Percentiles rank a stretch among this genome's conserved stretches.
phyloP scores from a whole-genome alignment of 2,113 vertebrate species.

The Myiagra hebetior region DNA sequence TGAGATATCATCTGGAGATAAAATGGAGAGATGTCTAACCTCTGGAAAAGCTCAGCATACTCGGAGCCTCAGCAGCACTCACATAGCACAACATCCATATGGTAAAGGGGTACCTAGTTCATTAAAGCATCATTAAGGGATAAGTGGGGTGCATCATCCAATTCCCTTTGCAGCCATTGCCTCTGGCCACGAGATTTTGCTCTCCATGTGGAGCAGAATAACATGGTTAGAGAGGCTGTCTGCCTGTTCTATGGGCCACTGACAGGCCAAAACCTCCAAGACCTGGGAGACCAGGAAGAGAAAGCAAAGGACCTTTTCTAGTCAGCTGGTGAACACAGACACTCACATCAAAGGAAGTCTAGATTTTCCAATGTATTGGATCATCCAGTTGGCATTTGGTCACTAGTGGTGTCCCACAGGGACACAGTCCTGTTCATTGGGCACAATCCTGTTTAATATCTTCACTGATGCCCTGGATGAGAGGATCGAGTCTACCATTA shows the following conservation, averaged over 20 bases:
- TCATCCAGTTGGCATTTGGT: not conserved
- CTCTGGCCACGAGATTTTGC: not conserved
- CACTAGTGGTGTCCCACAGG: not conserved
- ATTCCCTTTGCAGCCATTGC: not conserved
- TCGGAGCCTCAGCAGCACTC: not conserved
- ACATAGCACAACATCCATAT: accelerated
- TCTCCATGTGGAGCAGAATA: accelerated
- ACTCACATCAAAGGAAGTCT: not conserved
- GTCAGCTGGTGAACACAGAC: not conserved
- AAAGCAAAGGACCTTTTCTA: not conserved
- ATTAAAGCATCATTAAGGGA: not conserved
- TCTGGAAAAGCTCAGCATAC: not conserved
- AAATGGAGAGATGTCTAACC: not conserved
- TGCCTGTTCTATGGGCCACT: not conserved
- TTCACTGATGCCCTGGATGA: not conserved
- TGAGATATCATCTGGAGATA: not conserved
- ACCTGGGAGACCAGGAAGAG: not conserved
- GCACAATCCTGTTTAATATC: not conserved
- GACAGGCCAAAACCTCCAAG: not conserved
- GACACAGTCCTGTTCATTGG: not conserved
- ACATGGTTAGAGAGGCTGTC: not conserved
- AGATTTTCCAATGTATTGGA: not conserved
- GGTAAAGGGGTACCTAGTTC: not conserved
- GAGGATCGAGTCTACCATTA: not conserved
- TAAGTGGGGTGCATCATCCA: not conserved